Evolutionary conservation across 1,140 invertebrate species (phyloP), one percentile per base, ranked within the genome.

Genomic region (Ctenoplectra terminalis): DNA sequence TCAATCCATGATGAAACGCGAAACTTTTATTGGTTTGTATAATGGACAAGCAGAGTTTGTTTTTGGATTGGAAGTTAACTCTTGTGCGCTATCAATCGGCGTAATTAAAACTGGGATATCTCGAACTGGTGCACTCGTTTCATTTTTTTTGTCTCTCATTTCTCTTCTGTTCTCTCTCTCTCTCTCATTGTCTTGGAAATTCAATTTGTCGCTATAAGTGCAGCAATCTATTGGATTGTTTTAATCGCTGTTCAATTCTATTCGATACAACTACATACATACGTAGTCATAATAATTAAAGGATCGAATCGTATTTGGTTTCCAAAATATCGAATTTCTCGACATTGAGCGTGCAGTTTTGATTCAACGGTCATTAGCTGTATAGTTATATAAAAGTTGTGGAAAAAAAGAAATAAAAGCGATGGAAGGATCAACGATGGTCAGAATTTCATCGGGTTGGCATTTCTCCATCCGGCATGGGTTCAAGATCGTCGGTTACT

Each of bases 101-200:
- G 73, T 82, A 85, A 86, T 85, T 85, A 85, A 86, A 86, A 86
- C 71, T 50, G 60, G 81, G 34, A 72, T 60, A 64, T 73, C 79
- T 66, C 50, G 26, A 73, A 72, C 31, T 15, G 13, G 0, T 15
- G 17, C 13, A 31, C 11, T 8, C 40, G 43, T n/a, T n/a, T n/a
- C n/a, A n/a, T n/a, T 3, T 43, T 37, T 11, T 23, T 46, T 20
- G 56, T 81, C 34, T 11, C 67, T 17, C 7, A 50, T n/a, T 26
- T 63, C 29, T 31, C 23, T 61, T 61, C 5, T 8, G 13, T 17
- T 40, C 43, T 15, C 60, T 60, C 56, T 11, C 23, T 66, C 23
- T 23, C 4, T 29, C 9, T n/a, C 50, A 13, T 20, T 58, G 15
- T 48, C 40, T 26, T 17, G 29, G 54, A 40, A 20, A 61, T 71